Evolutionary conservation across 2,888 invertebrate species (phyloP), one percentile per base, ranked within the genome.

Genomic region (Habrosyne pyritoides): DNA sequence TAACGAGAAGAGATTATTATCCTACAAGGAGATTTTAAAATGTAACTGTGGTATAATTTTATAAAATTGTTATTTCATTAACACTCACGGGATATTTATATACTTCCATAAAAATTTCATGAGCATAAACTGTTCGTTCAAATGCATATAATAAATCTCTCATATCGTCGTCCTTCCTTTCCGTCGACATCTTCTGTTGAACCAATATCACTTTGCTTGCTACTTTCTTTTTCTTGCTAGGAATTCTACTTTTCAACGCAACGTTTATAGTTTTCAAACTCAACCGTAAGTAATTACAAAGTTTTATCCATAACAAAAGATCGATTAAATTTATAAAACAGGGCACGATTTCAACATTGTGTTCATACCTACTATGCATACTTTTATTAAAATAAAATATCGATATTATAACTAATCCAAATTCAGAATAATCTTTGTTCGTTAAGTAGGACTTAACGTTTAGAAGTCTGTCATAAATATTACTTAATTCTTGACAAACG

Each of bases 11-110:
- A n/a, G n/a, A n/a, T n/a, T n/a, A n/a, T n/a, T n/a, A n/a, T n/a
- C n/a, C n/a, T n/a, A n/a, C n/a, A n/a, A n/a, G n/a, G n/a, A n/a
- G n/a, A n/a, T n/a, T n/a, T n/a, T n/a, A n/a, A n/a, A n/a, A n/a
- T n/a, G n/a, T n/a, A n/a, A n/a, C n/a, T n/a, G n/a, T n/a, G n/a
- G n/a, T n/a, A n/a, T n/a, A n/a, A n/a, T n/a, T n/a, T n/a, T n/a
- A n/a, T n/a, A n/a, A n/a, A n/a, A n/a, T n/a, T n/a, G n/a, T n/a
- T n/a, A n/a, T n/a, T n/a, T n/a, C n/a, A n/a, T n/a, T n/a, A n/a
- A n/a, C 2, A 57, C 59, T 56, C 56, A 63, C 63, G 30, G 54
- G 49, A 42, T 53, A 28, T 51, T 58, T 56, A 49, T 58, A 51
- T 21, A 56, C 58, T 55, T 53, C 47, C 46, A 55, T 56, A 36